Evolutionary conservation across 1,140 invertebrate genomes (phyloP).

Genomic region (Ctenoplectra terminalis): DNA sequence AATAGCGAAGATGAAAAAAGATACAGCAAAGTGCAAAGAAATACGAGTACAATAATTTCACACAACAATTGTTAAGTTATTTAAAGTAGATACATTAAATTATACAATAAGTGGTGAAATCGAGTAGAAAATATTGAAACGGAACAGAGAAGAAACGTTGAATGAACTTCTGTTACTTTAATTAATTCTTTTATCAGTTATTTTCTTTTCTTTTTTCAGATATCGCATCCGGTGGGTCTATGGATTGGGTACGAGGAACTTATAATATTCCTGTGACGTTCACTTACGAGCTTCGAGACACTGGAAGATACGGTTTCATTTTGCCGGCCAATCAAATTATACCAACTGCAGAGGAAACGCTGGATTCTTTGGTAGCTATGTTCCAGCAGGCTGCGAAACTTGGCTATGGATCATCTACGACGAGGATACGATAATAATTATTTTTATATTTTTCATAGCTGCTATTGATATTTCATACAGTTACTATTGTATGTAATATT

Average conservation of each 20-base stretch:
- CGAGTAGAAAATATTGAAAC: neutral
- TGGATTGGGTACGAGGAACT: constrained; percentile 88
- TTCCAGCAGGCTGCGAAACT: constrained; percentile 81
- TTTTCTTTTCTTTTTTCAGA: constrained; percentile 76
- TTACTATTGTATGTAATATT: too few species aligned
- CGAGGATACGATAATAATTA: neutral
- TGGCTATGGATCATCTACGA: constrained; percentile 1
- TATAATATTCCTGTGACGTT: constrained; percentile 87
- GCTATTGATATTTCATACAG: too few species aligned
- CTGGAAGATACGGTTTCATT: constrained; percentile 89
- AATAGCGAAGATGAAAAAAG: too few species aligned
- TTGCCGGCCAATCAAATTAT: constrained; percentile 89
- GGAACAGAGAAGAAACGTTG: neutral
- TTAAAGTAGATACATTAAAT: too few species aligned
- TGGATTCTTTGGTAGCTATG: constrained; percentile 85
- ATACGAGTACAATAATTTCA: too few species aligned
- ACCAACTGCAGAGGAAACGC: constrained; percentile 88
- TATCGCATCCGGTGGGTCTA: constrained; percentile 86
- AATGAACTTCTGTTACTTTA: neutral
- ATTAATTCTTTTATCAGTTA: neutral
- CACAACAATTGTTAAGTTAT: too few species aligned
- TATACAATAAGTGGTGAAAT: too few species aligned
- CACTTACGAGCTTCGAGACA: constrained; percentile 89
- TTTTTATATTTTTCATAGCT: neutral
- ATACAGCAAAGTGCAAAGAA: too few species aligned